Conservation (phyloP, 2,797 vertebrate species). For the Siniperca obscura region DNA sequence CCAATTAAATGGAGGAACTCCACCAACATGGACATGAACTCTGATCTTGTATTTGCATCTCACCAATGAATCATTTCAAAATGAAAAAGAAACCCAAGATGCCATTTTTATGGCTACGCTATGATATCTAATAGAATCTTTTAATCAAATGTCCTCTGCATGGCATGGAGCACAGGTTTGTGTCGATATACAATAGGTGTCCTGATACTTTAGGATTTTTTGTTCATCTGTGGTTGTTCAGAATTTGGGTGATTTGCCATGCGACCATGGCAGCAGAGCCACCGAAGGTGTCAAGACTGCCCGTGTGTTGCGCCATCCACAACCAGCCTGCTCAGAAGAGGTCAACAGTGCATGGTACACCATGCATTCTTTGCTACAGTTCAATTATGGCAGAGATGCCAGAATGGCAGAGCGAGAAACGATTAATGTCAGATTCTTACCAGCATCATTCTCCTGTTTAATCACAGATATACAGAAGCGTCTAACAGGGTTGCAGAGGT, state of each 20-base stretch:
- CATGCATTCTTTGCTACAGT: background rate
- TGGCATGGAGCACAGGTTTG: background rate
- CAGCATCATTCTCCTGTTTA: constrained; percentile 4
- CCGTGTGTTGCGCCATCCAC: background rate
- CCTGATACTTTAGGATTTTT: background rate
- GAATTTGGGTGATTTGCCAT: background rate
- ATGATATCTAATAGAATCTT: background rate
- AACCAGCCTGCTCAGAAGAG: background rate
- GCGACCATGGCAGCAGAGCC: background rate
- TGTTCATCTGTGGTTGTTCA: background rate
- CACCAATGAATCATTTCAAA: background rate
- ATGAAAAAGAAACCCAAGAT: background rate
- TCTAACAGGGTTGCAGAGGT: constrained; percentile 23
- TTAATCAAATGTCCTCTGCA: background rate
- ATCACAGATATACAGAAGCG: background rate
- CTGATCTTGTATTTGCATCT: background rate
- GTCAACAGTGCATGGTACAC: background rate
- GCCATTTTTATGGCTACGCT: background rate
- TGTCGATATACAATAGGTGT: background rate
- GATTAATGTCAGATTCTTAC: constrained; percentile 1
- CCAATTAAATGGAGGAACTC: background rate
- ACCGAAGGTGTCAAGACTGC: background rate
- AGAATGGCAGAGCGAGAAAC: background rate
- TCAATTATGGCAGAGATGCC: background rate
- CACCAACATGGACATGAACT: background rate